Evolutionary conservation across 1,140 invertebrate genomes (phyloP), one percentile per base, ranked within the genome.

Genomic region (Daktulosphaira vitifoliae): DNA sequence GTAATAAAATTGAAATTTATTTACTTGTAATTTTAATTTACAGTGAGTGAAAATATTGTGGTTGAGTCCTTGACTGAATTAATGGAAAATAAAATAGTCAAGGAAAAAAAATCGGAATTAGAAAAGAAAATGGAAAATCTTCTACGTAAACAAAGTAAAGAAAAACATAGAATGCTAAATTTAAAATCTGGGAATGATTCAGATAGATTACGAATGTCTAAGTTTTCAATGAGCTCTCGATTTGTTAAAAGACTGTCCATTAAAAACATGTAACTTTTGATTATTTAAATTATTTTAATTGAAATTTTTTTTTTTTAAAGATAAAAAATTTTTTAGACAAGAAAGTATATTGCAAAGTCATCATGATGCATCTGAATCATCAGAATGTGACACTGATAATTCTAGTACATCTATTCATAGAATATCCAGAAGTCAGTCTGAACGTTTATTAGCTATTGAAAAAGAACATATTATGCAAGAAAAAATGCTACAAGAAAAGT

Each of bases 101-200:
- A 81, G 29, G 91, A 95, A 69, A 90, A 92, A 69, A 82, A 84
- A 16, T 69, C 81, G 1, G 91, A 96, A 73, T 74, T 93, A 18
- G 89, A 93, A 38, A 90, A 92, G 71, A 94, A 95, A 73, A 74
- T 96, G 46, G 89, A 93, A 68, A 79, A 81, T 39, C 71, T 96
- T 48, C 78, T 82, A 48, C 89, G 91, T 72, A 95, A 94, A 71
- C 85, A 90, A 71, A 90, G 93, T 66, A 93, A 92, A 77, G 81
- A 82, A 70, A 68, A 65, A 37, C 54, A 66, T 48, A 50, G 51
- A 0, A 15, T 42, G 2, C 65, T 53, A 22, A 38, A 53, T 16
- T 13, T 23, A 37, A 66, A 54, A 66, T 71, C 84, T 11, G 78
- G 84, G 68, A 71, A 76, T 0, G 75, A 79, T 1, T 73, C 81